These are phyloP conservation scores for Cryptus viduatorius DNA, from an alignment of 2,888 invertebrate genomes.

Conservation along the genomic window DNA sequence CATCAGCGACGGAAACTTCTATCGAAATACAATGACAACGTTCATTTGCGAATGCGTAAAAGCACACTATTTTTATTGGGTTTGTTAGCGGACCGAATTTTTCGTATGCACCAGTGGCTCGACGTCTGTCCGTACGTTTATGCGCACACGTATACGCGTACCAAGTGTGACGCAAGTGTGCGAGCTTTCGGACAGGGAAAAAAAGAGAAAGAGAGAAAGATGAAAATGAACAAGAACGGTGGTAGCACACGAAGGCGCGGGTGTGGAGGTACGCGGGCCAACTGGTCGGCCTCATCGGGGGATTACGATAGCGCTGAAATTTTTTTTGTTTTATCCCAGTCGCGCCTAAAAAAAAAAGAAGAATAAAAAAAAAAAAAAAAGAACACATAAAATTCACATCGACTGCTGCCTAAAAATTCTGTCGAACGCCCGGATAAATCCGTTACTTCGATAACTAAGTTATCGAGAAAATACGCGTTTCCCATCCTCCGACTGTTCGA, in stretches of 20 bases:
- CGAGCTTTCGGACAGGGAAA: background rate
- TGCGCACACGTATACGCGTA: background rate
- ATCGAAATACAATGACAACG: conserved; percentile 81
- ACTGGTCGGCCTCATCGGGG: conserved; percentile 55
- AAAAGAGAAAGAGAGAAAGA: conserved; percentile 12
- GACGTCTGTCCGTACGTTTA: conserved; percentile 21
- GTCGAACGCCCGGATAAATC: conserved; percentile 55
- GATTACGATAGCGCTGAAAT: conserved; percentile 64
- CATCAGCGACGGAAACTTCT: conserved; percentile 57
- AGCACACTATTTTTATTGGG: conserved; percentile 81
- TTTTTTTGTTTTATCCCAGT: conserved; percentile 35
- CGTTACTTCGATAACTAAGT: conserved; percentile 65
- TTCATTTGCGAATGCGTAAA: conserved; percentile 81
- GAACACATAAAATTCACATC: conserved; percentile 39
- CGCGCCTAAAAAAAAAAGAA: conserved; percentile 24
- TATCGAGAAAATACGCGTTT: conserved; percentile 60
- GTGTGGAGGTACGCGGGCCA: conserved; percentile 35
- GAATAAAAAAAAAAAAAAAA: conserved; percentile 42
- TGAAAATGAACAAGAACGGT: conserved; percentile 38
- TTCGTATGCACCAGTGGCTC: conserved; percentile 30
- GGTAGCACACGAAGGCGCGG: conserved; percentile 8
- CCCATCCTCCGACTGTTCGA: background rate
- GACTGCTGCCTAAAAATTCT: conserved; percentile 51
- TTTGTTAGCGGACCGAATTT: conserved; percentile 75
- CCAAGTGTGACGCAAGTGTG: background rate